A percentile compares a stretch with the other conserved stretches of the same genome.
These are phyloP conservation scores for Spizella passerina DNA, from an alignment of 2,797 vertebrate species.

Conservation along the genomic window DNA sequence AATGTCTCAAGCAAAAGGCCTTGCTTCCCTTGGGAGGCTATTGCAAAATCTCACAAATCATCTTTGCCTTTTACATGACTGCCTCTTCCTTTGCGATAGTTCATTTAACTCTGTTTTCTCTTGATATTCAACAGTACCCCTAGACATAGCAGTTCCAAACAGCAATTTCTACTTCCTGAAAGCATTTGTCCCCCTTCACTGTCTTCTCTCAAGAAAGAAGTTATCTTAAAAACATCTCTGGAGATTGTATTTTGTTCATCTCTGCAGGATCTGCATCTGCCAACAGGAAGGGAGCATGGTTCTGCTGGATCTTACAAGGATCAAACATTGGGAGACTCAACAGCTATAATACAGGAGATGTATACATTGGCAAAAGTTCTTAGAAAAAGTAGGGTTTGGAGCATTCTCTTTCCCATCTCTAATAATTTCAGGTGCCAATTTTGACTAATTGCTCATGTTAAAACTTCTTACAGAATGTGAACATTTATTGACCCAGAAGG, in stretches of 20 bases:
- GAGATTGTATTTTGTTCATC: neutral
- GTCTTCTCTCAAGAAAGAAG: neutral
- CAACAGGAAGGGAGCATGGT: neutral
- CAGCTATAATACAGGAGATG: neutral
- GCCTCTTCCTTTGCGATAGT: slow-evolving; percentile 19
- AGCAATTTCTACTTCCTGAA: slow-evolving; percentile 2
- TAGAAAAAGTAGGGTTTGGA: neutral
- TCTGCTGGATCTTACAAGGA: neutral
- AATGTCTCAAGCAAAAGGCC: slow-evolving; percentile 41
- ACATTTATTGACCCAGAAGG: neutral
- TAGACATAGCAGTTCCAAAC: neutral
- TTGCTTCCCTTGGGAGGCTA: neutral
- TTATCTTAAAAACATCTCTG: neutral
- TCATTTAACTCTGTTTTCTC: slow-evolving; percentile 23
- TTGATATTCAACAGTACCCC: slow-evolving; percentile 16
- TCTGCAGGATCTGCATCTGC: neutral
- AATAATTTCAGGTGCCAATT: neutral
- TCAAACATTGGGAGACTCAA: neutral
- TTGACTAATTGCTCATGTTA: neutral
- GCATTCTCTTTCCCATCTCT: neutral
- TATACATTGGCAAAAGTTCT: neutral
- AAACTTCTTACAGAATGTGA: neutral
- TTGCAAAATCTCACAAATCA: slow-evolving; percentile 50
- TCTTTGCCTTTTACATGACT: slow-evolving; percentile 19
- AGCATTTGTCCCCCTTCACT: neutral